These are phyloP conservation scores for Thera obeliscata DNA, from an alignment of 2,888 invertebrate genomes.

Conservation along the genomic window DNA sequence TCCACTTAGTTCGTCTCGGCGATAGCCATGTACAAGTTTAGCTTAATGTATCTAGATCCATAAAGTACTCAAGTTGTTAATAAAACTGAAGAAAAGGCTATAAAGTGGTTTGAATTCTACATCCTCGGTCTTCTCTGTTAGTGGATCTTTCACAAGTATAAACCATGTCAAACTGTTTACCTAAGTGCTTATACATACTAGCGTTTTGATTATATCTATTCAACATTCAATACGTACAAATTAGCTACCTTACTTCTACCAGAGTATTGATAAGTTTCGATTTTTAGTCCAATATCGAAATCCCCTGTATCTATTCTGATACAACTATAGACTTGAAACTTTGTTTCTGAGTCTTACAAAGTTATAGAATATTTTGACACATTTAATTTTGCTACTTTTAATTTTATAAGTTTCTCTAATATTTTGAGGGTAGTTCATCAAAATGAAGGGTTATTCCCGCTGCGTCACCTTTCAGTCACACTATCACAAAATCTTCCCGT, in stretches of 20 bases:
- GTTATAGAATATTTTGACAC: constrained; percentile 27
- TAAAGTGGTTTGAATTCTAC: too few species aligned
- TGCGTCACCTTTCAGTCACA: too few species aligned
- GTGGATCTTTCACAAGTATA: too few species aligned
- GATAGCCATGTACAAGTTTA: too few species aligned
- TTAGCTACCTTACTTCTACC: constrained; percentile 21
- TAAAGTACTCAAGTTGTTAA: too few species aligned
- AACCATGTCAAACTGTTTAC: background rate
- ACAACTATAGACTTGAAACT: constrained; percentile 36
- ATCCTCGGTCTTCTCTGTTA: too few species aligned
- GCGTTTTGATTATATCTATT: constrained; percentile 5
- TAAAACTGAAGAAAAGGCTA: too few species aligned
- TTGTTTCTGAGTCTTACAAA: constrained; percentile 33
- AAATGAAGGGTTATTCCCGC: background rate
- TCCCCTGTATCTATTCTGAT: constrained; percentile 34
- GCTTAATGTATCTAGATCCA: too few species aligned
- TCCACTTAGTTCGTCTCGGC: too few species aligned
- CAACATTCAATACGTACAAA: constrained; percentile 16
- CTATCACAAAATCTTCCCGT: too few species aligned
- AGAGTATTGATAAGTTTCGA: constrained; percentile 26
- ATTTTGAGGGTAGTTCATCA: background rate
- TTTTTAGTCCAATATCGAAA: constrained; percentile 26
- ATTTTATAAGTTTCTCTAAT: constrained; percentile 1
- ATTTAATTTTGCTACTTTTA: constrained; percentile 21
- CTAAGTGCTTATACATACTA: constrained; percentile 5